Base-by-base conservation (phyloP, 2,797 vertebrate genomes). In the Phoxinus dragarum region DNA sequence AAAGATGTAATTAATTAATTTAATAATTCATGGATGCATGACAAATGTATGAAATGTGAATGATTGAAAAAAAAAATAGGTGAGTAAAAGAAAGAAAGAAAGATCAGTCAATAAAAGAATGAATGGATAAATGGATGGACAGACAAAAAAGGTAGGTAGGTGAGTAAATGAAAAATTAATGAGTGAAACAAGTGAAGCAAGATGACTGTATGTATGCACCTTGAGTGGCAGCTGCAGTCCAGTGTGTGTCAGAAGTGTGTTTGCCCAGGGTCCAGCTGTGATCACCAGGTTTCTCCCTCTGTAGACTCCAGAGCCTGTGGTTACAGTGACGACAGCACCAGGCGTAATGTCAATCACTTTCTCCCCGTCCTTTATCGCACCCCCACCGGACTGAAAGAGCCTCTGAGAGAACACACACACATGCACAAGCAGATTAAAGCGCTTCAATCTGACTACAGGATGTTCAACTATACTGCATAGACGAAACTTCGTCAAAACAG, bases 201-300 rank as follows among this genome's bases (percentile, higher is more conserved):
- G 34, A 40, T 73, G 85, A 31, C 27, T 69, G 49, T 3, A n/a
- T 84, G 17, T 69, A 49, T 16, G 38, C 38, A 98, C 97, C 97
- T 97, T 93, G 52, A 99, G 95, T 0, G 98, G 98, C 59, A 99
- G 92, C 73, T 90, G 87, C 7, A 97, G 91, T 9, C 95, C 96
- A 56, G 95, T 92, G 3, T 93, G 91, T 19, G 89, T 88, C 81
- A 98, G 91, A 1, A 99, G 87, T 69, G 12, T 88, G 38, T 96
- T 94, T 0, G 96, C 92, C 98, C 98, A 99, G 4, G 98, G 92
- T 85, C 98, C 98, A 0, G 95, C 96, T 0, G 97, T 92, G 87
- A 99, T 94, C 90, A 98, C 92, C 86, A 99, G 59, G 56, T 91
- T 94, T 54, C 92, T 94, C 4, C 97, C 94, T 87, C 66, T 92